Base-by-base conservation (phyloP, 2,797 vertebrate genomes). In the Pygocentrus nattereri region DNA sequence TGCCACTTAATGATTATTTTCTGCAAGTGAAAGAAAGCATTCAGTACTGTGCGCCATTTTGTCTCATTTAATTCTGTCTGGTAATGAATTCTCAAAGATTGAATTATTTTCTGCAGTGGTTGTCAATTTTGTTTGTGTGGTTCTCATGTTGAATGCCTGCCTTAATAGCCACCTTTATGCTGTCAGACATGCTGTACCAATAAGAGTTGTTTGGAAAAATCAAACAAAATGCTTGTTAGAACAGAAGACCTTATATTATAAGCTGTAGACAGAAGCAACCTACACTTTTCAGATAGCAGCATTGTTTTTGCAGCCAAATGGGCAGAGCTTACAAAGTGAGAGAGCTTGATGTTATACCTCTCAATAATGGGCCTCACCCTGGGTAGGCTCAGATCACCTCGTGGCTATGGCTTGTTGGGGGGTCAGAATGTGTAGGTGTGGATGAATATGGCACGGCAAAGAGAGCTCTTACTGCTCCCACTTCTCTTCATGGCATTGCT, bases 41-140 rank as follows among this genome's bases (percentile, higher is more conserved):
- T 44, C 52, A 56, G 6, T 49, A 58, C 34, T 1, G 4, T 65
- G 65, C 27, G 47, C 41, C 8, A 16, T 61, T 72, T 73, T n/a
- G n/a, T 1, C 62, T 27, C 69, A 41, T 72, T 72, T 5, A 76
- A 44, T 58, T 67, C 31, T 76, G 16, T 62, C 41, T 25, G 34
- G 21, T 47, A 65, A 80, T 62, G 68, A 61, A 49, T 72, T 80
- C 59, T 49, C 3, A 50, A 72, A 65, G 61, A 65, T 54, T 78
- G 54, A 61, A 44, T 72, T 81, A 30, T 38, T 62, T 71, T 62
- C 10, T 44, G 56, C 38, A 64, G 34, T 49, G 23, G 44, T 30
- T 16, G 16, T 85, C 47, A 79, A 10, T 52, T 61, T 73, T n/a
- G 13, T 74, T 19, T 52, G 50, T n/a, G 25, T 47, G 61, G 13